Evolutionary conservation across 2,113 vertebrate genomes (phyloP).

Genomic region (Limanda limanda): DNA sequence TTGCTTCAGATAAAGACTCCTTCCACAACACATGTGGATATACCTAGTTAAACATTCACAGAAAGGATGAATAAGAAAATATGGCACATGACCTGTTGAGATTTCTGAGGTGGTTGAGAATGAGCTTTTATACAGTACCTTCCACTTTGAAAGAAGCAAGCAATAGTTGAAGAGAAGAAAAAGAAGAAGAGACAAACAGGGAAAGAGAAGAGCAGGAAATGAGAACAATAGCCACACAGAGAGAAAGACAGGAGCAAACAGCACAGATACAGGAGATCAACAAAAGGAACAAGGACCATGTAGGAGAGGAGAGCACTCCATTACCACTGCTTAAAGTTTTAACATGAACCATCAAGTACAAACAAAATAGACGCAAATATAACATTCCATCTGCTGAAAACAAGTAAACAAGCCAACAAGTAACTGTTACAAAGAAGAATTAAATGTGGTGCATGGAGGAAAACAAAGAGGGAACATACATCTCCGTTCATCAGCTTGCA

Average conservation of each 20-base stretch:
- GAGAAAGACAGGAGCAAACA: conserved; percentile 7
- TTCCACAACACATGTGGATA: background rate
- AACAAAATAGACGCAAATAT: conserved; percentile 18
- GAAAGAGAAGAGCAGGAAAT: conserved; percentile 51
- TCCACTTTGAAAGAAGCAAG: conserved; percentile 78
- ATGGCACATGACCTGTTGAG: conserved; percentile 24
- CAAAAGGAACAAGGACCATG: background rate
- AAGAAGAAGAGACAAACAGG: conserved; percentile 31
- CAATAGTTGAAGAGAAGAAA: conserved; percentile 50
- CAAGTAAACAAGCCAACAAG: background rate
- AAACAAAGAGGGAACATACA: conserved; percentile 80
- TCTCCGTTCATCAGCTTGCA: conserved; percentile 96
- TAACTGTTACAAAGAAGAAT: background rate
- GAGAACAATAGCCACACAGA: conserved; percentile 33
- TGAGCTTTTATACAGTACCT: conserved; percentile 73
- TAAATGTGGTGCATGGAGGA: background rate
- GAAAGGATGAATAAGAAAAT: conserved; percentile 8
- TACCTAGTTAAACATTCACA: background rate
- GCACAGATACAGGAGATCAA: conserved; percentile 19
- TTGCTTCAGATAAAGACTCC: background rate
- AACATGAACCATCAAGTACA: conserved; percentile 7
- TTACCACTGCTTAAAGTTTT: background rate
- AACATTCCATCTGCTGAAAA: conserved; percentile 7
- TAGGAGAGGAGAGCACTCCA: background rate
- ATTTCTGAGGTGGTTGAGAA: conserved; percentile 8